phyloP scores from a whole-genome alignment of 2,888 invertebrate species.

The Malacosoma neustria region DNA sequence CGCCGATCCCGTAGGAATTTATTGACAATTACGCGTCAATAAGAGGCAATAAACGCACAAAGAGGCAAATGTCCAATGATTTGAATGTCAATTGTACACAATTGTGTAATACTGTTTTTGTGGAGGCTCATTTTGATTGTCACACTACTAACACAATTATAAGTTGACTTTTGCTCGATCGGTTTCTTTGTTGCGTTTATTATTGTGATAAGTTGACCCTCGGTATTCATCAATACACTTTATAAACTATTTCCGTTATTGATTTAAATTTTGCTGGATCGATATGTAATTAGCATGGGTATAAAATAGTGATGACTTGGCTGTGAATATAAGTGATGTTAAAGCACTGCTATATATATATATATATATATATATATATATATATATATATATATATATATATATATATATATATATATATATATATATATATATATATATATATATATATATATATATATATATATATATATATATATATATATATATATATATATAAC shows the following conservation, averaged over 20 bases:
- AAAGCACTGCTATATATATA: too few relatives aligned
- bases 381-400: too few relatives aligned
- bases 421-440: too few relatives aligned
- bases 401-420: too few relatives aligned
- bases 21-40: constrained; percentile 74
- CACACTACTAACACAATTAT: constrained; percentile 62
- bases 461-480: too few relatives aligned
- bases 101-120: constrained; percentile 71
- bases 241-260: constrained; percentile 47
- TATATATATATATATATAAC: too few relatives aligned
- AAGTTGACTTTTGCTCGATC: constrained; percentile 56
- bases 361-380: too few relatives aligned
- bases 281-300: constrained; percentile 19
- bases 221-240: constrained; percentile 48
- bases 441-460: too few relatives aligned
- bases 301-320: constrained; percentile 13
- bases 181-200: constrained; percentile 55
- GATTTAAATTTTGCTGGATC: constrained; percentile 24
- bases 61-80: constrained; percentile 68
- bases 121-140: constrained; percentile 69
- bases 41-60: constrained; percentile 72
- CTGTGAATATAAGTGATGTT: too few relatives aligned
- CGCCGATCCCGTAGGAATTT: constrained; percentile 71
- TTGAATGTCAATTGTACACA: constrained; percentile 73
- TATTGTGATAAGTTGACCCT: constrained; percentile 62